These are phyloP conservation scores for Drosophila sordidapex DNA, from an alignment of 2,888 invertebrate species.

Conservation along the genomic window DNA sequence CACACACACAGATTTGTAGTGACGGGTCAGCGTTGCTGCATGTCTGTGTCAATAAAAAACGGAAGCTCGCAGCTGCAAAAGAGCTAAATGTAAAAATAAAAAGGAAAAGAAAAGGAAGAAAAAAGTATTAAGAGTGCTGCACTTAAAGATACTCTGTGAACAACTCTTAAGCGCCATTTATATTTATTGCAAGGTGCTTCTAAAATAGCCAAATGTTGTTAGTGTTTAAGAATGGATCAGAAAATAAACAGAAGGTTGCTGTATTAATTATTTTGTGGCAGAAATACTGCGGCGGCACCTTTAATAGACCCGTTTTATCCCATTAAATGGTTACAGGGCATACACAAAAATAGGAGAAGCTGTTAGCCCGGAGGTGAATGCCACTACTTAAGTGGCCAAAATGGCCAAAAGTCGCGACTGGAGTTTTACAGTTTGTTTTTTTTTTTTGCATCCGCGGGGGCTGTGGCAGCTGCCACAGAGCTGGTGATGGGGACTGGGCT, in stretches of 20 bases:
- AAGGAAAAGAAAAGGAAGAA: not conserved
- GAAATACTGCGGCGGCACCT: not conserved
- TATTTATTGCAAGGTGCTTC: not conserved
- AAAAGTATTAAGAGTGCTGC: not conserved
- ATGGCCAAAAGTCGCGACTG: constrained; percentile 59
- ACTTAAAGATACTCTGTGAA: constrained; percentile 15
- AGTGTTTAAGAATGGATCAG: not conserved
- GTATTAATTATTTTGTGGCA: not conserved
- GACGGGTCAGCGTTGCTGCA: constrained; percentile 24
- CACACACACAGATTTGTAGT: not conserved
- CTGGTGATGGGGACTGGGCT: constrained; percentile 3
- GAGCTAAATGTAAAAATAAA: constrained; percentile 11
- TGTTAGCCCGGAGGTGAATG: constrained; percentile 68
- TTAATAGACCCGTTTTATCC: not conserved
- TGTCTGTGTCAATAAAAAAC: constrained; percentile 40
- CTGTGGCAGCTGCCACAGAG: not conserved
- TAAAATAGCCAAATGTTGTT: not conserved
- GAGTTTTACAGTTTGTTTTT: constrained; percentile 3
- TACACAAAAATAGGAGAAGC: constrained; percentile 39
- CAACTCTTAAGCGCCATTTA: not conserved
- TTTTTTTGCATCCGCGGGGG: constrained; percentile 1
- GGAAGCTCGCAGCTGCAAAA: constrained; percentile 50
- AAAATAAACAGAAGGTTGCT: no score
- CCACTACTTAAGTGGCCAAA: constrained; percentile 71
- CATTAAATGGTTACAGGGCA: constrained; percentile 24